Evolutionary conservation across 2,797 vertebrate species (phyloP), one percentile per base, ranked within the genome.

Genomic region (Anguilla obscura): DNA sequence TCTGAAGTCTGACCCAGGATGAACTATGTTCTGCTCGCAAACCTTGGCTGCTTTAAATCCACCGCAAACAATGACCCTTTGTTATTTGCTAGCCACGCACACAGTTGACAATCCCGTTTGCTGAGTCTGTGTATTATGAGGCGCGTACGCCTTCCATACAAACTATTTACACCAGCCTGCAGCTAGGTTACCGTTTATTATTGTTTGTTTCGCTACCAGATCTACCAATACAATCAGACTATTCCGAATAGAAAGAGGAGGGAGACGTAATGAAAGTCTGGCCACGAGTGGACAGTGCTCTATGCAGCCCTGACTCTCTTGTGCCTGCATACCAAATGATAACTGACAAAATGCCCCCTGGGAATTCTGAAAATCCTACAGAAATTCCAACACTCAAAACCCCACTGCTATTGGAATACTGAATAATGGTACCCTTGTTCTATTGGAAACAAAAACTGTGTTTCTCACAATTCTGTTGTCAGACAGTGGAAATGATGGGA

Each of bases 71-170:
- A 85, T 66, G 71, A 40, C 84, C 74, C 58, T 85, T 85, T 84
- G 92, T 90, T 85, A 91, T 92, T 93, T 87, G 92, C 92, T 93
- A 94, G 92, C 94, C 94, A 95, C 94, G 94, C 95, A 94, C 91
- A 92, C 91, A 92, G 93, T 93, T 91, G 92, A 94, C 93, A 91
- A 79, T 91, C 92, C 93, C 93, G 92, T 84, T 54, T 71, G 92
- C 93, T 90, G 90, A 92, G 91, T 93, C 94, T 88, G 93, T 89
- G 93, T 94, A 93, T 92, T 93, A 89, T 91, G 83, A 92, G 92
- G 94, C 94, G 93, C 93, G 93, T 94, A 94, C 93, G 94, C 95
- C 92, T 93, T 92, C 92, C 89, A 92, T 95, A 93, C 90, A 95
- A 95, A 95, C 94, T 95, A 94, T 94, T 93, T 94, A 96, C 95